These are phyloP conservation scores for Theropithecus gelada DNA, from an alignment of 2,113 vertebrate species.

Conservation along the genomic window DNA sequence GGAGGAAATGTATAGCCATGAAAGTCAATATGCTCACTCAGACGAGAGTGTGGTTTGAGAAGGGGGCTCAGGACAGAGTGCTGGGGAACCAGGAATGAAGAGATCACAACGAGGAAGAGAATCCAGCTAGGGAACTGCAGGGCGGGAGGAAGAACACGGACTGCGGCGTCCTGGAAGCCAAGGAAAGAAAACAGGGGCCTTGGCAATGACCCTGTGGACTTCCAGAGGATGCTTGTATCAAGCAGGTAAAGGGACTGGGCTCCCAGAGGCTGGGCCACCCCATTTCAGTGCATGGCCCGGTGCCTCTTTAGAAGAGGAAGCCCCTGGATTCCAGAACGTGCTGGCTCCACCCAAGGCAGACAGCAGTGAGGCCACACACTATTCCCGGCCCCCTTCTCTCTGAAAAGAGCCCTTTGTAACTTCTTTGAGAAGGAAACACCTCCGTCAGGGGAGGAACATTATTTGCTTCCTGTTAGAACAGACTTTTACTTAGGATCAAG, in stretches of 20 bases:
- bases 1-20: neutral
- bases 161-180: neutral
- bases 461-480: constrained; percentile 52
- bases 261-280: neutral
- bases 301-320: neutral
- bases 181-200: neutral
- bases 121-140: neutral
- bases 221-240: neutral
- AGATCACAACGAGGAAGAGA: neutral
- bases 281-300: no score
- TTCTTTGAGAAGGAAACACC: constrained; percentile 54
- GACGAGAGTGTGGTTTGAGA: neutral
- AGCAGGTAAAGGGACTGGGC: neutral
- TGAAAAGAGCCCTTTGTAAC: constrained; percentile 68
- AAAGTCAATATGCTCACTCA: neutral
- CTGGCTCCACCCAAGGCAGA: neutral
- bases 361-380: neutral
- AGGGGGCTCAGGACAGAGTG: neutral
- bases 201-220: neutral
- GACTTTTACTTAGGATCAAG: constrained; percentile 25
- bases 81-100: accelerated
- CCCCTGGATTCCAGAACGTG: neutral
- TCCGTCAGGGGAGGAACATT: constrained; percentile 19
- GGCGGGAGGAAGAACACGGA: neutral
- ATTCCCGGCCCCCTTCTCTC: neutral